Evolutionary conservation across 1,140 invertebrate genomes (phyloP), one percentile per base, ranked within the genome.

Genomic region (Bombus fervidus): DNA sequence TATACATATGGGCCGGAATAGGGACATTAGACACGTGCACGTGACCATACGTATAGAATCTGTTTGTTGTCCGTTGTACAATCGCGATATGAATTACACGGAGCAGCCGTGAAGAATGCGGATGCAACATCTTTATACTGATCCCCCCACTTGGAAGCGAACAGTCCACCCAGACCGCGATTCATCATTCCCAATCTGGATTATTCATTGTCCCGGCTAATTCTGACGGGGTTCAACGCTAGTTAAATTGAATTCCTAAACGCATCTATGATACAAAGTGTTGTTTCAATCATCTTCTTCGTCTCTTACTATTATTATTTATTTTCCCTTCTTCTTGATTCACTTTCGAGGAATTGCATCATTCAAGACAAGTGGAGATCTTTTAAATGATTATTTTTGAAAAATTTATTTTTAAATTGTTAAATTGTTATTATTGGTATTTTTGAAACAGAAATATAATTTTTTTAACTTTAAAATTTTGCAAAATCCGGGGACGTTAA

Each of bases 11-110:
- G 64, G 74, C 59, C 75, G 85, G 88, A 89, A 85, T 90, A 89
- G 86, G 82, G 89, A 87, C 85, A 89, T 90, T 90, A 90, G 88
- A 81, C 89, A 90, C 89, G 89, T 90, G 89, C 82, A 75, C 69
- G 28, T n/a, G 77, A 69, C 59, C 37, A 37, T 68, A 59, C 62
- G 72, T 59, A 25, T 88, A 53, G 69, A 80, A 80, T 62, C 69
- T 43, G 34, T 39, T 69, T 41, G 76, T 59, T 80, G 83, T 79
- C 83, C 76, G 66, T 47, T 31, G n/a, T 59, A 85, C 83, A 85
- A 85, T 78, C 76, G 75, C 71, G 78, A 79, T 86, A 86, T 57
- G 80, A 89, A 88, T 88, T 88, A 89, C 75, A 88, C 77, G 75
- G 59, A 72, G 80, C 73, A 88, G 64, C 71, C 79, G 69, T 89